phyloP scores from a whole-genome alignment of 1,140 invertebrate species.

The Drepana arcuata region DNA sequence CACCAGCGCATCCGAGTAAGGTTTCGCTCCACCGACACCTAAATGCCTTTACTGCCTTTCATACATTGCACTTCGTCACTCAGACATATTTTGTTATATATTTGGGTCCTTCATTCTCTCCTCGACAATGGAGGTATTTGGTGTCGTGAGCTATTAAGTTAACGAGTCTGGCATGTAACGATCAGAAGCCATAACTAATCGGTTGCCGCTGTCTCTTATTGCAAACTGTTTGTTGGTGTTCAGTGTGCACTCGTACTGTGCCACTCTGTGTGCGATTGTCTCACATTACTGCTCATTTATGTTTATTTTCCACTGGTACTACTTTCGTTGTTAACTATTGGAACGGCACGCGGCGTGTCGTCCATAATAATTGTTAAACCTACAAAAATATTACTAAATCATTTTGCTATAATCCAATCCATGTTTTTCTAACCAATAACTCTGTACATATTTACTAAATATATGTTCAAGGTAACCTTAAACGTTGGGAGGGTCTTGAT shows the following conservation, averaged over 20 bases:
- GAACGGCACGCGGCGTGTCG: too few species aligned
- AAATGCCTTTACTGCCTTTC: conserved; percentile 43
- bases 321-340: too few species aligned
- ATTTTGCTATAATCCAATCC: too few species aligned
- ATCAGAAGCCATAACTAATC: conserved; percentile 31
- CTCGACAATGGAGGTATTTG: conserved; percentile 48
- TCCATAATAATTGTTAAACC: too few species aligned
- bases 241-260: conserved; percentile 43
- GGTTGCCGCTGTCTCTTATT: conserved; percentile 31
- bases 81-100: too few species aligned
- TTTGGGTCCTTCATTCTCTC: too few species aligned
- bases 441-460: conserved; percentile 19
- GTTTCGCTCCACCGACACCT: conserved; percentile 54
- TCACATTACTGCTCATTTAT: too few species aligned
- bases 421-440: conserved; percentile 30
- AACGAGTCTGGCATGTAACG: conserved; percentile 36
- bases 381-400: too few species aligned
- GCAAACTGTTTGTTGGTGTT: conserved; percentile 59
- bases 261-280: conserved; percentile 3
- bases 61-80: too few species aligned
- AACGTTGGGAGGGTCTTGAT: too few species aligned
- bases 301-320: too few species aligned
- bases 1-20: conserved; percentile 94
- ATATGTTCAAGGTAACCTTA: not conserved
- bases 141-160: too few species aligned